Conservation (phyloP, 2,888 invertebrate species). For the Oscheius sp. region DNA sequence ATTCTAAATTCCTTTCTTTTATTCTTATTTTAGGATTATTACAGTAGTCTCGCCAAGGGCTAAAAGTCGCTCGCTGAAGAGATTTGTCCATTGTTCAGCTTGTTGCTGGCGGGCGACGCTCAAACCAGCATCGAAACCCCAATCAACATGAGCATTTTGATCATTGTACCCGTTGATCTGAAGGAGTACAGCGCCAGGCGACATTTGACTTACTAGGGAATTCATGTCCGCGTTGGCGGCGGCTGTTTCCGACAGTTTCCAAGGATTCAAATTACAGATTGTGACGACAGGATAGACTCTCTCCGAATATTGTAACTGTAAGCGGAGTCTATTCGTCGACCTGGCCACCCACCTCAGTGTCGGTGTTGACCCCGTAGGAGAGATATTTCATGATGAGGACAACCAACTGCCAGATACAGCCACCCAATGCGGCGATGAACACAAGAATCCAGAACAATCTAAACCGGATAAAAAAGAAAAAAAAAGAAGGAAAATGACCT, state of each 20-base stretch:
- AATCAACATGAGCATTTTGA: conserved; percentile 44
- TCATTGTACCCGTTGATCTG: conserved; percentile 55
- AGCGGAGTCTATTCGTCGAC: background rate
- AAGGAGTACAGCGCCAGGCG: background rate
- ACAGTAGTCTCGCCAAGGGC: background rate
- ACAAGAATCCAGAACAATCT: conserved; percentile 65
- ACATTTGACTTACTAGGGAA: conserved; percentile 42
- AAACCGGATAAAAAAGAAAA: background rate
- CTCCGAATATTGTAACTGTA: conserved; percentile 68
- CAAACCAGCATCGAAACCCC: conserved; percentile 53
- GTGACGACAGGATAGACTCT: conserved; percentile 70
- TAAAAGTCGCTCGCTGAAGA: conserved; percentile 51
- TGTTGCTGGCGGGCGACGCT: conserved; percentile 47
- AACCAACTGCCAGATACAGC: conserved; percentile 64
- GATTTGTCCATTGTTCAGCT: conserved; percentile 55
- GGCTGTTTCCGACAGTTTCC: conserved; percentile 53
- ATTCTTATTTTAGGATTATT: too few species aligned
- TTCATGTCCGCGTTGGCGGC: conserved; percentile 43
- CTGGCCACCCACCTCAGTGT: conserved; percentile 52
- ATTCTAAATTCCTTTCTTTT: background rate
- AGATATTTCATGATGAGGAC: conserved; percentile 60
- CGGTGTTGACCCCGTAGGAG: conserved; percentile 64
- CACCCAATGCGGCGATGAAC: conserved; percentile 51
- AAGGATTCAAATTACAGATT: conserved; percentile 71
- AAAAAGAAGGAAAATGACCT: conserved; percentile 32